Percentiles rank a stretch among this genome's conserved stretches.
These are phyloP conservation scores for Zele albiditarsus DNA, from an alignment of 2,888 invertebrate species.

Conservation along the genomic window DNA sequence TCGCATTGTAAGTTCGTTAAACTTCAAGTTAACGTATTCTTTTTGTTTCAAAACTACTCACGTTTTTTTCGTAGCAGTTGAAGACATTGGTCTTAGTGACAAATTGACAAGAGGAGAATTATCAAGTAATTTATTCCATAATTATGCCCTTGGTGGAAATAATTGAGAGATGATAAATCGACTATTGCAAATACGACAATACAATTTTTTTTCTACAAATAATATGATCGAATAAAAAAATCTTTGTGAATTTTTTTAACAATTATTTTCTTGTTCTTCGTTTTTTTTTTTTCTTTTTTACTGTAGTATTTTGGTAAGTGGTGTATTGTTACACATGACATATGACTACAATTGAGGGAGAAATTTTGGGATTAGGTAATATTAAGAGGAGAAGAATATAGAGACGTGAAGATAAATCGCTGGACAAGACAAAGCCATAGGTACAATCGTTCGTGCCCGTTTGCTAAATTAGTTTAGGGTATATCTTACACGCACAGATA, in stretches of 20 bases:
- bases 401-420: neutral
- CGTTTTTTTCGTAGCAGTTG: neutral
- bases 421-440: slow-evolving; percentile 7
- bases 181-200: no score
- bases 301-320: neutral
- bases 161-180: neutral
- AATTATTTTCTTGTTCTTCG: neutral
- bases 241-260: neutral
- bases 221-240: no score
- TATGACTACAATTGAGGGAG: neutral
- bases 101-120: neutral
- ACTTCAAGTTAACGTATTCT: neutral
- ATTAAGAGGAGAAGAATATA: neutral
- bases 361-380: slow-evolving; percentile 12
- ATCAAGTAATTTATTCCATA: neutral
- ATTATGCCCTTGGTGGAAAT: neutral
- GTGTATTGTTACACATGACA: neutral
- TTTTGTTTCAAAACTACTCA: neutral
- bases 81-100: neutral
- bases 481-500: neutral
- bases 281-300: neutral
- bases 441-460: slow-evolving; percentile 5
- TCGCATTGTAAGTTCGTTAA: neutral
- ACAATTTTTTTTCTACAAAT: no score
- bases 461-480: slow-evolving; percentile 28